Percentiles rank a stretch among this genome's conserved stretches.
Evolutionary conservation across 1,140 invertebrate genomes (phyloP).

Genomic region (Calliphora vicina): DNA sequence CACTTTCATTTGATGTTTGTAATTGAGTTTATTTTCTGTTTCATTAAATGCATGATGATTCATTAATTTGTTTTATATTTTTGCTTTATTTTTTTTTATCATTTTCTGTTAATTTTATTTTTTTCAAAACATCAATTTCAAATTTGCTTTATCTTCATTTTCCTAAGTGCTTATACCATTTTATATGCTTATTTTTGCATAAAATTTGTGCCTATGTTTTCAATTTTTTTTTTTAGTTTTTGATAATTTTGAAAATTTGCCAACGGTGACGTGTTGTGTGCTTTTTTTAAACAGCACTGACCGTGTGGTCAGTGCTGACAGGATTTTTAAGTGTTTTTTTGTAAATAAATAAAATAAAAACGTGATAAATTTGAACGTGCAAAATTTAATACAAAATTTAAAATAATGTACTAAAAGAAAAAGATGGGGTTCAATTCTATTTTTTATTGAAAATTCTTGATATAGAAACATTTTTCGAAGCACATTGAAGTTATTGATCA

Average conservation of each 20-base stretch:
- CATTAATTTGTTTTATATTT: neutral
- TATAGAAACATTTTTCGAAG: too few relatives aligned
- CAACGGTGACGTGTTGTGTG: neutral
- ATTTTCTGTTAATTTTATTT: neutral
- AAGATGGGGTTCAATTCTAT: too few relatives aligned
- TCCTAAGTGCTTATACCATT: neutral
- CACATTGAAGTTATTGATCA: too few relatives aligned
- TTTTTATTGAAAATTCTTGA: too few relatives aligned
- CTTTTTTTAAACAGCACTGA: neutral
- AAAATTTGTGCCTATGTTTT: neutral
- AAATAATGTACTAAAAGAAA: neutral
- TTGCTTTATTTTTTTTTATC: neutral
- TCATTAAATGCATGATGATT: slow-evolving; percentile 16
- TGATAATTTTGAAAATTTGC: neutral
- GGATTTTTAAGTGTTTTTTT: neutral
- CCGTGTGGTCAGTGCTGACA: neutral
- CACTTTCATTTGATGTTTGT: neutral
- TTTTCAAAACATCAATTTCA: neutral
- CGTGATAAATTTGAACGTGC: neutral
- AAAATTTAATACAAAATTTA: neutral
- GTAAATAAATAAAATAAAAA: neutral
- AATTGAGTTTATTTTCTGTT: neutral
- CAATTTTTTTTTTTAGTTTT: neutral
- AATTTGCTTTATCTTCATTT: neutral
- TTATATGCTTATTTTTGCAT: neutral